Base-by-base conservation (phyloP, 2,888 invertebrate genomes). In the Drosophila histrio region DNA sequence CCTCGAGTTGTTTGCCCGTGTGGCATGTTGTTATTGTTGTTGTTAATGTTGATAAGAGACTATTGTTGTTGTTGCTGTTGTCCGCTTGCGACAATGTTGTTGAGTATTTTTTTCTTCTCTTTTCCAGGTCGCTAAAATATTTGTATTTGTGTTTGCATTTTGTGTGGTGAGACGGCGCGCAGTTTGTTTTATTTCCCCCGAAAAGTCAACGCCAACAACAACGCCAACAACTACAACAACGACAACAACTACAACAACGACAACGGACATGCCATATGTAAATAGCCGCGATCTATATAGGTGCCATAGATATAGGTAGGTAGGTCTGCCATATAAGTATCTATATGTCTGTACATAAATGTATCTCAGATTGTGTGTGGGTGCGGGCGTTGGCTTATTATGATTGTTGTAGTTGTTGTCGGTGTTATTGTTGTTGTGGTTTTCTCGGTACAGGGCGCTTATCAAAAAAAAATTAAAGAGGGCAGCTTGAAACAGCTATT, bases 221-320 rank as follows among this genome's bases (percentile, higher is more conserved):
- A 15, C 24, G 22, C 8, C 2, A 41, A 11, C 5, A 36, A 28
- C 13, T 19, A 15, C 11, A 41, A 30, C 39, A 30, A 15, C 78
- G 74, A 66, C 78, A 65, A 52, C 50, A 53, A 46, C 52, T 49
- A 19, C 21, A n/a, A 21, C 32, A 19, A 44, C 28, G 17, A 28
- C 44, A 47, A 44, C 79, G 83, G 80, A 81, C 80, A 80, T 66
- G 62, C 30, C 71, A 59, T 81, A 81, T 81, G 80, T 81, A 81
- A 81, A 81, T 81, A 72, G 68, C 71, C 68, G 74, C 83, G 80
- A 78, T 81, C 80, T 77, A 81, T 77, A 81, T 79, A 74, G 64
- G 24, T 64, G 57, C 71, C 66, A 72, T 57, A 68, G 67, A 60
- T 62, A 72, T 59, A 76, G 57, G 49, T 59, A 65, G 68, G 65